These are phyloP conservation scores for Hermaeophaga mercurialis DNA, from an alignment of 2,888 invertebrate genomes.

Conservation along the genomic window DNA sequence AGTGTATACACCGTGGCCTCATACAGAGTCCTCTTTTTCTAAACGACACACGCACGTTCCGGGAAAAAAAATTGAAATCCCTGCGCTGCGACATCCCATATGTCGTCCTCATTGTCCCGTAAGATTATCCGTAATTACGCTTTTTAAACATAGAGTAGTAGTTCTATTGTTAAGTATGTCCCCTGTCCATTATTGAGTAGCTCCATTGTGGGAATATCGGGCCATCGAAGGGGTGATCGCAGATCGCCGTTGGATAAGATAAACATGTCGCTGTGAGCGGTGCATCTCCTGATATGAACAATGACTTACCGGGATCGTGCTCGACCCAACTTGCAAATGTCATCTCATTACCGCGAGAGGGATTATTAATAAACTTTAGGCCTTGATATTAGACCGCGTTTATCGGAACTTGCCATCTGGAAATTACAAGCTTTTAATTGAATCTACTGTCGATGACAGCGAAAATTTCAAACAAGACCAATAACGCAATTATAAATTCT, in stretches of 20 bases:
- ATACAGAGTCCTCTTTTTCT: neutral
- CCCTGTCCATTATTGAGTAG: constrained; percentile 52
- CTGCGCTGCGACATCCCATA: constrained; percentile 51
- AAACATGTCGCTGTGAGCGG: constrained; percentile 50
- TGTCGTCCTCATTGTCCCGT: constrained; percentile 51
- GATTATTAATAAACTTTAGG: constrained; percentile 8
- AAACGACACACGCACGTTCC: constrained; percentile 24
- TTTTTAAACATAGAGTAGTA: constrained; percentile 53
- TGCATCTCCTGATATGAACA: constrained; percentile 39
- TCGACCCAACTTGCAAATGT: constrained; percentile 31
- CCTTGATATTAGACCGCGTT: constrained; percentile 16
- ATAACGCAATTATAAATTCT: no score
- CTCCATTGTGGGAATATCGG: constrained; percentile 53
- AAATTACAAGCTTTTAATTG: no score
- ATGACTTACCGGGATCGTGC: constrained; percentile 41
- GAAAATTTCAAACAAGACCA: no score
- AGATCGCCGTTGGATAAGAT: constrained; percentile 54
- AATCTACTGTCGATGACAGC: no score
- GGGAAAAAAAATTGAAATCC: constrained; percentile 26
- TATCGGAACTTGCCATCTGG: constrained; percentile 22
- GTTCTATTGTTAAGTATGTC: constrained; percentile 4
- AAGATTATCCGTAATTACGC: constrained; percentile 57
- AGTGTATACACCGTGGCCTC: constrained; percentile 1
- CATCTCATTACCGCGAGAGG: constrained; percentile 23
- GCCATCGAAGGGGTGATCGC: constrained; percentile 49